phyloP scores from a whole-genome alignment of 2,797 vertebrate species.

The Rhodeus uyekii region DNA sequence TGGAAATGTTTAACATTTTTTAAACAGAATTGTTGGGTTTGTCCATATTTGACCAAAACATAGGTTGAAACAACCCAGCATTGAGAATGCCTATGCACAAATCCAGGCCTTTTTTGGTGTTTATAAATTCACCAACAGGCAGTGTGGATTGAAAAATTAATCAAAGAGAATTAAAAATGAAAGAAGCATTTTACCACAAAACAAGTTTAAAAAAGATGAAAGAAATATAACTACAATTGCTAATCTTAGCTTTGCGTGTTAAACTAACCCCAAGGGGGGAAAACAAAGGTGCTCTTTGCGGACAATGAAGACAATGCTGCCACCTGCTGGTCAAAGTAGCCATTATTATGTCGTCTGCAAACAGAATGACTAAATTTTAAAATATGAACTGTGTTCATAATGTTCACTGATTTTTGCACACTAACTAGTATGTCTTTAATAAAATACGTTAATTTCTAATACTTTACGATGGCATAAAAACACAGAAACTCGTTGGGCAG shows the following conservation, averaged over 20 bases:
- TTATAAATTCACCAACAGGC: not conserved
- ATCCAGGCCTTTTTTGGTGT: not conserved
- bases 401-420: not conserved
- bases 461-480: not conserved
- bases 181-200: not conserved
- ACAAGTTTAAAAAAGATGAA: rapidly evolving
- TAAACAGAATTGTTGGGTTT: not conserved
- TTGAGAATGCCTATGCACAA: not conserved
- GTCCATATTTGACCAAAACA: not conserved
- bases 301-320: not conserved
- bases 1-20: not conserved
- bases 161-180: not conserved
- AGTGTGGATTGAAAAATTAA: not conserved
- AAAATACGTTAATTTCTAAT: not conserved
- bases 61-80: not conserved
- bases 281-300: not conserved
- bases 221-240: not conserved
- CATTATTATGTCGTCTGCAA: not conserved
- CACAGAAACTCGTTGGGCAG: not conserved
- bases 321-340: conserved; percentile 15
- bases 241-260: not conserved
- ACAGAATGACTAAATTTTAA: not conserved
- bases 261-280: not conserved
- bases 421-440: not conserved
- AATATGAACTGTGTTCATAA: not conserved